Conservation (phyloP, 1,140 invertebrate genomes). For the Brachionus sp. region DNA sequence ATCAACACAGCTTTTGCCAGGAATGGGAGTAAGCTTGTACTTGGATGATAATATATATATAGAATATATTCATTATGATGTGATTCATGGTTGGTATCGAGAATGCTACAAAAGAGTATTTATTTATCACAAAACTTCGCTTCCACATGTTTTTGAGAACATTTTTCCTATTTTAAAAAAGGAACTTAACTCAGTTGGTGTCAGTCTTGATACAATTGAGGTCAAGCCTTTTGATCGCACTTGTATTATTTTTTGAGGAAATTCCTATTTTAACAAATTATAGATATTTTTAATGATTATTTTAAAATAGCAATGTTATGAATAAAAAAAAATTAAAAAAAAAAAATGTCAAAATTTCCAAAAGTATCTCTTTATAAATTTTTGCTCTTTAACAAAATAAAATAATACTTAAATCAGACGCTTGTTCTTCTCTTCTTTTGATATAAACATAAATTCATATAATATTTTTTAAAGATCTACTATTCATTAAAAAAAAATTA, state of each 20-base stretch:
- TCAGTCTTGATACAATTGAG: background rate
- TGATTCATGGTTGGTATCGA: background rate
- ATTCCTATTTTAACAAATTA: background rate
- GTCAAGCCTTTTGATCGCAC: background rate
- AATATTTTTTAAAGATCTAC: too few species aligned
- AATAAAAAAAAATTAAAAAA: too few species aligned
- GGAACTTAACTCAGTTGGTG: background rate
- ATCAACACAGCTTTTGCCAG: background rate
- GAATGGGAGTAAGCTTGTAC: conserved; percentile 9
- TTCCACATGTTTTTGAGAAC: background rate
- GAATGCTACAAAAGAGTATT: background rate
- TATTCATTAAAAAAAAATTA: too few species aligned
- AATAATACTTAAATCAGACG: too few species aligned
- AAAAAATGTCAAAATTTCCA: too few species aligned
- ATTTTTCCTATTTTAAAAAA: background rate
- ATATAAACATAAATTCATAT: too few species aligned
- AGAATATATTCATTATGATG: conserved; percentile 22
- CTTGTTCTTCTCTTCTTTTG: too few species aligned
- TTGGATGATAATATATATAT: background rate
- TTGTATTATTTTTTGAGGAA: background rate
- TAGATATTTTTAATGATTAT: too few species aligned
- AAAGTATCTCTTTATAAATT: too few species aligned
- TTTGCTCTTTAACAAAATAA: too few species aligned
- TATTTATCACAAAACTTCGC: background rate
- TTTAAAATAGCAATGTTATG: too few species aligned